Base-by-base conservation (phyloP, 2,797 vertebrate genomes). In the Glyptemys insculpta region DNA sequence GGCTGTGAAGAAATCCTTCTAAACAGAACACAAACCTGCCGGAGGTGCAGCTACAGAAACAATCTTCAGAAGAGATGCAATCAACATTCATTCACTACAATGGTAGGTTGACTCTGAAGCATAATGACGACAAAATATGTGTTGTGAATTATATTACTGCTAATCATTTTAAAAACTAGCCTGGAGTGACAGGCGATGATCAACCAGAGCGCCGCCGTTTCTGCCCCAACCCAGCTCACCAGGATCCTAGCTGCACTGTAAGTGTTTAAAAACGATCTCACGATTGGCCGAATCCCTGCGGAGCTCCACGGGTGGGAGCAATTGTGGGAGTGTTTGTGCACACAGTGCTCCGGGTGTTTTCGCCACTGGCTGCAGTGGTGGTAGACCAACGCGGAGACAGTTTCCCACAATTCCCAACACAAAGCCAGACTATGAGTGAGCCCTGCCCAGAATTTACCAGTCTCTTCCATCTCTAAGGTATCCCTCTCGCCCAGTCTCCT, bases 291-390 rank as follows among this genome's bases (percentile, higher is more conserved):
- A 23, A 37, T 72, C 65, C 34, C n/a, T 12, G n/a, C 25, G 37
- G n/a, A 21, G n/a, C 65, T 68, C 18, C 65, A 21, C 18, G 19
- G n/a, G 18, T 2, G 18, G 18, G 3, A 23, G n/a, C n/a, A 72
- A 37, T 12, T 23, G n/a, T 19, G 62, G 34, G n/a, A 68, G 18
- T 21, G 8, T 19, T 68, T 68, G 62, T 37, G n/a, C 8, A n/a
- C 62, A n/a, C 16, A 4, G 62, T 37, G 65, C 59, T 34, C 59
- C 3, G 8, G 16, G 18, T 19, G 62, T 44, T 76, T 74, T 74
- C 41, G 44, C 72, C 37, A 44, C 7, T 2, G 0, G 53, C 14
- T 2, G 4, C 27, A 57, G 52, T 15, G 15, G 7, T 18, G 27
- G 29, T 29, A 76, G 41, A 76, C 8, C 74, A 76, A 47, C 2